These are phyloP conservation scores for Thamnophis elegans DNA, from an alignment of 2,797 vertebrate species.

Conservation along the genomic window DNA sequence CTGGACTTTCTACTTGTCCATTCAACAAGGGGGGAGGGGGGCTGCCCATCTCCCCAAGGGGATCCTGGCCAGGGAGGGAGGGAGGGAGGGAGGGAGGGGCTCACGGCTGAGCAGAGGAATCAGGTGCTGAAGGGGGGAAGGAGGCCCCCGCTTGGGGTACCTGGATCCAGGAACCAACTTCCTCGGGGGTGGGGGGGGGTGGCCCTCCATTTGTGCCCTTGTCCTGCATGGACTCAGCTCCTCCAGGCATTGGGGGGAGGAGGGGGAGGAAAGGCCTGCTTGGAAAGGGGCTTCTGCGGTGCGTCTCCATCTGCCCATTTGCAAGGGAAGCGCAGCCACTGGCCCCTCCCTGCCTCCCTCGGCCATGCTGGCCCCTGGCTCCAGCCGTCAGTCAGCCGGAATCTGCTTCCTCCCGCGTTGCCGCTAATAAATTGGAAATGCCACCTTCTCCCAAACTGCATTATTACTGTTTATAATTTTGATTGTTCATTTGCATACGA, in stretches of 20 bases:
- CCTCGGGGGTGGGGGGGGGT: not conserved
- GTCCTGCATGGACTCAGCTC: not conserved
- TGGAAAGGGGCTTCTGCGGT: not conserved
- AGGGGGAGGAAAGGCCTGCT: not conserved
- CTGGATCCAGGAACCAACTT: not conserved
- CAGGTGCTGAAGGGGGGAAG: not conserved
- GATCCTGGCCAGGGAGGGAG: constrained; percentile 40
- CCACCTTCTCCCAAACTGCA: constrained; percentile 86
- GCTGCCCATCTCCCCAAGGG: constrained; percentile 64
- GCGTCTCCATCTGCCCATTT: not conserved
- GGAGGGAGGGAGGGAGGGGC: too few species aligned
- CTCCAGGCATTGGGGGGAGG: not conserved
- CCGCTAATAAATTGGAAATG: constrained; percentile 89
- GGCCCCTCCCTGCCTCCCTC: rapidly evolving
- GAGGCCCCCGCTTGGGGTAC: not conserved
- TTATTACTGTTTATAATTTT: constrained; percentile 98
- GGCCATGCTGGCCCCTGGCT: constrained; percentile 31
- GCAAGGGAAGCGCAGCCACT: not conserved
- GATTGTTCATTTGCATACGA: constrained; percentile 98
- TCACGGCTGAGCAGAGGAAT: not conserved
- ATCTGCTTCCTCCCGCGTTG: constrained; percentile 77
- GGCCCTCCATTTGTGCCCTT: not conserved
- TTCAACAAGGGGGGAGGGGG: constrained; percentile 59
- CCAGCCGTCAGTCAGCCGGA: constrained; percentile 80
- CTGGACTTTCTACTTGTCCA: constrained; percentile 62